Evolutionary conservation across 1,140 invertebrate species (phyloP), one percentile per base, ranked within the genome.

Genomic region (Stratiolaelaps scimitus): DNA sequence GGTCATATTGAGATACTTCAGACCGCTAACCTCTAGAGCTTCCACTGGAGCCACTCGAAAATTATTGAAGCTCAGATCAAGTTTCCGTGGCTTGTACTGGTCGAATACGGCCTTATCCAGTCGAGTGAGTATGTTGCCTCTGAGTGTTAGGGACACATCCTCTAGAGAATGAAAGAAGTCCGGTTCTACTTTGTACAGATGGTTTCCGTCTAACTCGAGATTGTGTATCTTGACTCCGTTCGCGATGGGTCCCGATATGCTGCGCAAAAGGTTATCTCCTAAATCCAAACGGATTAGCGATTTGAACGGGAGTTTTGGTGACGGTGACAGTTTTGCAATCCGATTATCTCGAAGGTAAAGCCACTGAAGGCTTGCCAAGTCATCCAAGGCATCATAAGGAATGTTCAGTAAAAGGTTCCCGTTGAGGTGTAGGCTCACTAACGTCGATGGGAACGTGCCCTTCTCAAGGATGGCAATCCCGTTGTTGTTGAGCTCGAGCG

Each of bases 401-500:
- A 60, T 60, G 15, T 17, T 15, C 26, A 34, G 26, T 23, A 60
- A 23, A 26, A 60, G 53, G 23, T 60, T 60, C 34, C 53, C 53
- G 10, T 60, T 34, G 26, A 60, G 20, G 34, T 60, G 53, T 17
- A 60, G 23, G 34, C 53, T 60, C 4, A 60, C 53, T 23, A 60
- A 60, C n/a, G 53, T 19, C 34, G 17, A 15, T 15, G 53, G 53
- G 26, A 60, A 60, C 34, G 53, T 60, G 23, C 34, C 34, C 20
- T 23, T 34, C 23, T 60, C 53, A 1, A 60, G 20, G 10, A 4
- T 17, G 13, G 53, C 34, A 23, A 60, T n/a, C 6, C 53, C 53
- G 53, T 60, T 60, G 23, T 60, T 60, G 23, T 60, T 60, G 23
- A 60, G 53, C 23, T 60, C 53, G 15, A 60, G 53, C 20, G 53